These are phyloP conservation scores for Prionailurus bengalensis DNA, from an alignment of 2,113 vertebrate genomes.

Conservation along the genomic window DNA sequence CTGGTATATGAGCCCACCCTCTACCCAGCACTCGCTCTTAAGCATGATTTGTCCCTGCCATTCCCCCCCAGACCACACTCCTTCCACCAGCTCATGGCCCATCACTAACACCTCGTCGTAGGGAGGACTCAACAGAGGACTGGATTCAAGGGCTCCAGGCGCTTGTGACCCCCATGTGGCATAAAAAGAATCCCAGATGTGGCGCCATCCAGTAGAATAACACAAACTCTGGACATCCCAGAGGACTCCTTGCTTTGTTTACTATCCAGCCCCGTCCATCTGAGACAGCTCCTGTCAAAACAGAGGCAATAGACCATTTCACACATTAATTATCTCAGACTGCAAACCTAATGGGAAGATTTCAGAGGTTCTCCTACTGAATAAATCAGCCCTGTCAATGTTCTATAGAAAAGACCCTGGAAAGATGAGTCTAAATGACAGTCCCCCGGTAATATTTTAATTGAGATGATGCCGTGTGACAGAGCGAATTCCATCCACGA, in stretches of 20 bases:
- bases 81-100: background rate
- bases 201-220: background rate
- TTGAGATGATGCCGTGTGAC: constrained; percentile 80
- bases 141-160: background rate
- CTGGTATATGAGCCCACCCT: background rate
- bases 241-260: constrained; percentile 51
- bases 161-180: background rate
- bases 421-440: constrained; percentile 82
- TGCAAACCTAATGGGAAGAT: constrained; percentile 76
- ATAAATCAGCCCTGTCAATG: constrained; percentile 84
- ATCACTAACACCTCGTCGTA: background rate
- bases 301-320: constrained; percentile 78
- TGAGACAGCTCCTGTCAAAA: constrained; percentile 87
- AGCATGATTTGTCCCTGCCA: background rate
- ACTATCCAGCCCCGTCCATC: constrained; percentile 49
- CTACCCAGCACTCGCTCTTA: background rate
- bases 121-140: background rate
- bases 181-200: background rate
- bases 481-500: constrained; percentile 78
- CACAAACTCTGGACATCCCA: constrained; percentile 3
- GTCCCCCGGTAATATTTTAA: constrained; percentile 84
- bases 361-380: constrained; percentile 72
- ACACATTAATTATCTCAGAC: constrained; percentile 82
- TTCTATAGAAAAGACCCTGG: constrained; percentile 68
- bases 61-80: background rate